A percentile compares a stretch with the other conserved stretches of the same genome.
Conservation (phyloP, 1,140 invertebrate species). For the Apis dorsata region DNA sequence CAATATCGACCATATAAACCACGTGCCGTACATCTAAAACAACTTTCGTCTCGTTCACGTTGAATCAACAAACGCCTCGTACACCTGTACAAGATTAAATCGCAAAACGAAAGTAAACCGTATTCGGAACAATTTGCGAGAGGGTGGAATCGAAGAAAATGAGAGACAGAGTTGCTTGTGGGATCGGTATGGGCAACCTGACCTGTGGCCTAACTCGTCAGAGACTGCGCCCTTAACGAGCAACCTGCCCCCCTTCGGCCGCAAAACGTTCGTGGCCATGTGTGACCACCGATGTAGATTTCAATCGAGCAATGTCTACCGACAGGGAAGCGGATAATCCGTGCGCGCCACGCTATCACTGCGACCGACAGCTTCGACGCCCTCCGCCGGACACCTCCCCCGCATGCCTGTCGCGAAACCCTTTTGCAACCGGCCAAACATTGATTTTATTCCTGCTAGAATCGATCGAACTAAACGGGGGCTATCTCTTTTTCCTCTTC, state of each 20-base stretch:
- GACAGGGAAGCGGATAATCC: conserved; percentile 71
- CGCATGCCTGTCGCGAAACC: conserved; percentile 34
- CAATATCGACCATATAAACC: neutral
- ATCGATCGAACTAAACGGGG: conserved; percentile 62
- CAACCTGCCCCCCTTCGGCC: conserved; percentile 32
- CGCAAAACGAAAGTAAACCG: conserved; percentile 59
- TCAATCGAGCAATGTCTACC: conserved; percentile 71
- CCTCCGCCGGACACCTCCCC: conserved; percentile 32
- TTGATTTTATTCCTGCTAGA: conserved; percentile 70
- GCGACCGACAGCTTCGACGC: conserved; percentile 54
- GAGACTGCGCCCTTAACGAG: conserved; percentile 27
- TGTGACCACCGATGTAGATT: conserved; percentile 70
- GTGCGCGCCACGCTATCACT: conserved; percentile 31
- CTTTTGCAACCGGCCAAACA: conserved; percentile 60
- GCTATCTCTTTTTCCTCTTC: neutral
- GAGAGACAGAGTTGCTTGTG: conserved; percentile 30
- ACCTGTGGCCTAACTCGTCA: conserved; percentile 19
- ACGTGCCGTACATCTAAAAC: neutral
- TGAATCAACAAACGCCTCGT: neutral
- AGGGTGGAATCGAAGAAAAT: neutral
- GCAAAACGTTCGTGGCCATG: conserved; percentile 60
- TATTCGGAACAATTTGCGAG: conserved; percentile 32
- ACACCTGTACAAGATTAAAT: conserved; percentile 58
- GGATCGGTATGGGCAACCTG: conserved; percentile 34
- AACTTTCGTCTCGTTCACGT: neutral